Evolutionary conservation across 1,140 invertebrate genomes (phyloP), one percentile per base, ranked within the genome.

Genomic region (Theocolax elegans): DNA sequence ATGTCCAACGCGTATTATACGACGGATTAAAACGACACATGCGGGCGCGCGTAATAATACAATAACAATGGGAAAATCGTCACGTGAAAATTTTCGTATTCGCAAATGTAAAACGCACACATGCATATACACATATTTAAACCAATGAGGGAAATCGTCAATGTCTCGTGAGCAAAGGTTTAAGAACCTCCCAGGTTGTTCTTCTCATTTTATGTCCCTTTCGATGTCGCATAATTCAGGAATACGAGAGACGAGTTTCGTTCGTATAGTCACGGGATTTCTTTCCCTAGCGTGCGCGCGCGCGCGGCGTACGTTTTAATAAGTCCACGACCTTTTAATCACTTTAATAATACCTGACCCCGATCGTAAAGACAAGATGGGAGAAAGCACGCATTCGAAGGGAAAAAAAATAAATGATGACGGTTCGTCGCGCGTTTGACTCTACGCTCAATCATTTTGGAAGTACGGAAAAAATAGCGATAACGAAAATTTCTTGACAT

Each of bases 301-400:
- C n/a, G n/a, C 31, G 31, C 31, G 10, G 4, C 31, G 31, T 6
- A 35, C 17, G 27, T 54, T 54, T 54, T 54, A 54, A 54, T 54
- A 35, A 54, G 29, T 25, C 51, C 10, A 35, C 51, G 51, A 54
- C 51, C 51, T 54, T 54, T 35, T 54, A 54, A 54, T 54, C 51
- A 35, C 51, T 29, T 54, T 54, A 54, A 35, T 23, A 6, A 4
- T 25, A 13, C 54, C 48, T 70, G 51, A 44, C 66, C 67, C 51
- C 44, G 49, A 44, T 23, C 19, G 27, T 21, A 31, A 25, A 51
- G 3, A 15, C 12, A 62, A 58, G n/a, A 17, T 23, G 56, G 38
- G 59, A 56, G 62, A 44, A 48, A 59, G 71, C 62, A 27, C 49
- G 38, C 38, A 21, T 21, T 29, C 19, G 54, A 58, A 21, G 54